These are phyloP conservation scores for Eubasilissa regina DNA, from an alignment of 1,140 invertebrate genomes.

Conservation along the genomic window DNA sequence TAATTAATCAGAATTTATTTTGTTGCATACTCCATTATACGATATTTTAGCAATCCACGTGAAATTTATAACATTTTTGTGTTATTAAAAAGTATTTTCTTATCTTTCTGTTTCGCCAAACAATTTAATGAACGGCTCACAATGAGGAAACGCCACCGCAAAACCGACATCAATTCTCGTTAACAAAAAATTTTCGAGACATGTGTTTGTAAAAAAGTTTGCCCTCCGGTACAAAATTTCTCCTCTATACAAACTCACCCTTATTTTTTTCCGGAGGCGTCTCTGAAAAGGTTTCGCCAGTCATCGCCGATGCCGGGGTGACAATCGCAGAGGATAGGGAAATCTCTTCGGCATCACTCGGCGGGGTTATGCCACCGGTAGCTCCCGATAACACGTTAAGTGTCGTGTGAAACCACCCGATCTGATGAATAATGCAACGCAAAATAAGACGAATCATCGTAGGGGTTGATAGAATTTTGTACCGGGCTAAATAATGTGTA, in stretches of 20 bases:
- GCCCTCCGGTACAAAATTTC: slow-evolving; percentile 8
- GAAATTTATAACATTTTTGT: not conserved
- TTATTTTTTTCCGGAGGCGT: slow-evolving; percentile 4
- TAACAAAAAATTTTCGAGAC: slow-evolving; percentile 27
- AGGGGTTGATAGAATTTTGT: not conserved
- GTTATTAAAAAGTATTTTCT: not conserved
- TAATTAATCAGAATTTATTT: not conserved
- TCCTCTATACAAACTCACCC: slow-evolving; percentile 12
- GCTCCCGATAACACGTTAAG: slow-evolving; percentile 9
- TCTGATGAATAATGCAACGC: not conserved
- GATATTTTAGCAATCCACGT: not conserved
- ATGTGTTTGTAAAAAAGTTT: slow-evolving; percentile 39
- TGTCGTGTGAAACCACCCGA: slow-evolving; percentile 23
- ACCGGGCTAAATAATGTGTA: too few species aligned
- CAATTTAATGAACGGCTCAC: slow-evolving; percentile 3
- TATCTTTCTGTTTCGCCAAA: slow-evolving; percentile 18
- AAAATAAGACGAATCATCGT: slow-evolving; percentile 12
- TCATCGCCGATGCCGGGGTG: slow-evolving; percentile 19
- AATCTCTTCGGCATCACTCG: too few species aligned
- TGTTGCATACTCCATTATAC: not conserved
- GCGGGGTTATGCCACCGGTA: too few species aligned
- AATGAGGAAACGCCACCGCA: slow-evolving; percentile 9
- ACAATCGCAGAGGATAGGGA: slow-evolving; percentile 21
- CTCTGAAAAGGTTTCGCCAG: slow-evolving; percentile 42
- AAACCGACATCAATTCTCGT: not conserved